Percentiles rank a stretch among this genome's conserved stretches.
These are phyloP conservation scores for Ianthella basta DNA, from an alignment of 37 sponge, comb jelly and placozoan species.

Conservation along the genomic window DNA sequence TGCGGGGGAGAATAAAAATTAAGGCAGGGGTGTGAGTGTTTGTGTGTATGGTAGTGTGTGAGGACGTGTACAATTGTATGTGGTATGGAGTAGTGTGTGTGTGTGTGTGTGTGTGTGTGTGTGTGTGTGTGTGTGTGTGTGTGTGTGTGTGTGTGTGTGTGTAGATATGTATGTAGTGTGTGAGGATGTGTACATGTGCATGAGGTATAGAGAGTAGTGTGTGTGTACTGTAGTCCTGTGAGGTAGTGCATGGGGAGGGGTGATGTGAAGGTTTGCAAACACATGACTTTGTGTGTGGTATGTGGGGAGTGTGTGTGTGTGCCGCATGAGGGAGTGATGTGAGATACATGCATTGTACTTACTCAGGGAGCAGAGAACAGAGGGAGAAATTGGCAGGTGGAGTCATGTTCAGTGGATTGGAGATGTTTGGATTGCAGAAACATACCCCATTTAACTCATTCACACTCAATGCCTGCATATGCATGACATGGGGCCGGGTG, in stretches of 20 bases:
- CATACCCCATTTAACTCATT: constrained; percentile 36
- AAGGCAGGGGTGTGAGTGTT: not conserved
- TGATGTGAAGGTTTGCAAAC: too few species aligned
- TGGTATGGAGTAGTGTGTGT: not conserved
- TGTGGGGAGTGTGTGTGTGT: too few species aligned
- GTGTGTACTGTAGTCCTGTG: too few species aligned
- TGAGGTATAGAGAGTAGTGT: too few species aligned
- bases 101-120: not conserved
- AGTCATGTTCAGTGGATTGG: not conserved
- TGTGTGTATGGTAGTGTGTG: constrained; percentile 5
- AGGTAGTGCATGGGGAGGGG: too few species aligned
- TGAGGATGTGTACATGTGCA: too few species aligned
- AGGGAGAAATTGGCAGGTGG: not conserved
- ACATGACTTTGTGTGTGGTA: too few species aligned
- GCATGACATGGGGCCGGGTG: not conserved
- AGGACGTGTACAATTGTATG: not conserved
- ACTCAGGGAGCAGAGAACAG: constrained; percentile 20
- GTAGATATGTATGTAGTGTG: too few species aligned
- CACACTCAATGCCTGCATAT: constrained; percentile 41
- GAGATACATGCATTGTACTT: too few species aligned
- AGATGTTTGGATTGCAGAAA: not conserved
- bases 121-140: too few species aligned
- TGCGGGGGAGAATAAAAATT: not conserved
- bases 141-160: too few species aligned
- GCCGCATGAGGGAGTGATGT: too few species aligned